A percentile compares a stretch with the other conserved stretches of the same genome.
Evolutionary conservation across 2,797 vertebrate species (phyloP).

Genomic region (Xerus rutilus): DNA sequence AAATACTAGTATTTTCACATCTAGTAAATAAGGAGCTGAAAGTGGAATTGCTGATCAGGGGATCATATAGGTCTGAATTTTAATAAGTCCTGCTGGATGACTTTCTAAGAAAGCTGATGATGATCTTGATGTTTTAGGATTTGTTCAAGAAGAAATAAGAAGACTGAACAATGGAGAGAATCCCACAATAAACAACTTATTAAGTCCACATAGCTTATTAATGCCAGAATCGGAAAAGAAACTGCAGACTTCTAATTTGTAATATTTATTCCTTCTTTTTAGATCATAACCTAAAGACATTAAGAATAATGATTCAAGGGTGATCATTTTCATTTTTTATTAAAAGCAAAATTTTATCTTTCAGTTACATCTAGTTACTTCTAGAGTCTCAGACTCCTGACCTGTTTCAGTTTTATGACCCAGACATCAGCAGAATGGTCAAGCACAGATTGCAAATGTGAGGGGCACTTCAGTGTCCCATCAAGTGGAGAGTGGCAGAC

Average conservation of each 20-base stretch:
- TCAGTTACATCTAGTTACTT: neutral
- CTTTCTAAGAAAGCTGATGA: neutral
- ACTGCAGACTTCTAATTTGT: neutral
- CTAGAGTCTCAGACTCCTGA: neutral
- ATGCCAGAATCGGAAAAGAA: neutral
- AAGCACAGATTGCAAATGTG: neutral
- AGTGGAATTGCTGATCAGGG: neutral
- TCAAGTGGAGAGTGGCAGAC: neutral
- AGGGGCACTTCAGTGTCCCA: neutral
- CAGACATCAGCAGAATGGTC: neutral
- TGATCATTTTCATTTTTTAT: conserved; percentile 16
- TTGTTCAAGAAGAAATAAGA: conserved; percentile 18
- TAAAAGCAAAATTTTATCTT: conserved; percentile 14
- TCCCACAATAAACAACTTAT: neutral
- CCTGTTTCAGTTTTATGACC: neutral
- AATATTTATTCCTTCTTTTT: neutral
- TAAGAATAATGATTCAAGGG: neutral
- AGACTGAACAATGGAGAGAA: conserved; percentile 6
- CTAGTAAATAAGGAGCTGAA: neutral
- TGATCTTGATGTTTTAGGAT: neutral
- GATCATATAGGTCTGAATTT: neutral
- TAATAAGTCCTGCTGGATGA: neutral
- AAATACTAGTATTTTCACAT: conserved; percentile 39
- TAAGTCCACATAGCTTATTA: neutral
- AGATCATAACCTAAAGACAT: neutral